Percentiles rank a stretch among this genome's conserved stretches.
Conservation (phyloP, 2,113 vertebrate genomes). For the Meriones unguiculatus region DNA sequence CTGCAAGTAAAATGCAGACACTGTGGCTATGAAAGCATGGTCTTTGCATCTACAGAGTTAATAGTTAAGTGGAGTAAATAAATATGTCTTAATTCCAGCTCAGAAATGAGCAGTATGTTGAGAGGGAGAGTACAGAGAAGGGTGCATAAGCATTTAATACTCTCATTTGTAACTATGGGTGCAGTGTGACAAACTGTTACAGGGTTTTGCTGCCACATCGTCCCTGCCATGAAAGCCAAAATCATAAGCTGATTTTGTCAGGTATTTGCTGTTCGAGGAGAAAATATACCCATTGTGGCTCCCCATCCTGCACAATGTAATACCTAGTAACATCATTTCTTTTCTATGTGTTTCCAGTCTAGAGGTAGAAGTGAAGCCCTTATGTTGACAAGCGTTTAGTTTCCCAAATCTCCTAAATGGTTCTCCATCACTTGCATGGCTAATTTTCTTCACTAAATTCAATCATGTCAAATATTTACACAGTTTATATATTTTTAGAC, state of each 20-base stretch:
- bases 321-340: neutral
- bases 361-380: neutral
- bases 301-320: neutral
- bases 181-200: neutral
- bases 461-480: neutral
- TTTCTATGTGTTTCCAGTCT: neutral
- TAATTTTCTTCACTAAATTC: neutral
- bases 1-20: constrained; percentile 9
- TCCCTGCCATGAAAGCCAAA: neutral
- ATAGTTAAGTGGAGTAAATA: neutral
- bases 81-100: neutral
- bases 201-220: neutral
- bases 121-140: neutral
- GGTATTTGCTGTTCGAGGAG: neutral
- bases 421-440: constrained; percentile 7
- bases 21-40: neutral
- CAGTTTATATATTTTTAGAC: neutral
- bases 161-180: neutral
- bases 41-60: neutral
- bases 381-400: neutral
- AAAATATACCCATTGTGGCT: neutral
- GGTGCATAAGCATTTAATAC: neutral
- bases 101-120: neutral
- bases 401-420: neutral
- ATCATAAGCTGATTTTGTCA: neutral